Percentiles rank a stretch among this genome's conserved stretches.
These are phyloP conservation scores for Andrena minutula DNA, from an alignment of 2,888 invertebrate genomes.

Conservation along the genomic window DNA sequence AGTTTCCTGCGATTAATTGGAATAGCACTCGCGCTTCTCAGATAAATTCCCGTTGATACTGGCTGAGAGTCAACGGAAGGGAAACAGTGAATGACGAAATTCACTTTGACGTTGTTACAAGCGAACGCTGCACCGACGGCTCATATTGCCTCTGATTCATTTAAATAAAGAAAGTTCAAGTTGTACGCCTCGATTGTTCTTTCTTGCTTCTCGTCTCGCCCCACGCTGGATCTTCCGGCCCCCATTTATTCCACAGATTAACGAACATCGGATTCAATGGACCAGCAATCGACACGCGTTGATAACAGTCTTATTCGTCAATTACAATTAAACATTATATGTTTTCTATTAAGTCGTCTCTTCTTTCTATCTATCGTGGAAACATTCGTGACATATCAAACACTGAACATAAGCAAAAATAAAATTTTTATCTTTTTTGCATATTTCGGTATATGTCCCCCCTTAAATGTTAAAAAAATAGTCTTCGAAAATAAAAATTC, in stretches of 20 bases:
- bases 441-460: no score
- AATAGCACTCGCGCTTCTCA: slow-evolving; percentile 36
- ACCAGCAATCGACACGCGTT: neutral
- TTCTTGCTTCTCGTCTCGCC: slow-evolving; percentile 24
- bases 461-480: no score
- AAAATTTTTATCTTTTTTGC: no score
- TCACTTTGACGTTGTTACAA: slow-evolving; percentile 43
- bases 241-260: neutral
- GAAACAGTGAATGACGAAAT: neutral
- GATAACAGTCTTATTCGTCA: neutral
- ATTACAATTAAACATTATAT: neutral
- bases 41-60: slow-evolving; percentile 39
- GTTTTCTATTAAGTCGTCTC: slow-evolving; percentile 54
- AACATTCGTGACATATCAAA: no score
- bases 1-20: slow-evolving; percentile 43
- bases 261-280: no score
- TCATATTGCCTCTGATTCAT: slow-evolving; percentile 60
- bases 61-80: slow-evolving; percentile 2
- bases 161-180: slow-evolving; percentile 67
- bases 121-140: slow-evolving; percentile 31
- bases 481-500: no score
- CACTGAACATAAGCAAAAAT: no score
- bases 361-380: slow-evolving; percentile 71
- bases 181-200: slow-evolving; percentile 30
- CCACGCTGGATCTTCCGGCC: neutral